Conservation (phyloP, 2,113 vertebrate genomes). For the Rafetus swinhoei region DNA sequence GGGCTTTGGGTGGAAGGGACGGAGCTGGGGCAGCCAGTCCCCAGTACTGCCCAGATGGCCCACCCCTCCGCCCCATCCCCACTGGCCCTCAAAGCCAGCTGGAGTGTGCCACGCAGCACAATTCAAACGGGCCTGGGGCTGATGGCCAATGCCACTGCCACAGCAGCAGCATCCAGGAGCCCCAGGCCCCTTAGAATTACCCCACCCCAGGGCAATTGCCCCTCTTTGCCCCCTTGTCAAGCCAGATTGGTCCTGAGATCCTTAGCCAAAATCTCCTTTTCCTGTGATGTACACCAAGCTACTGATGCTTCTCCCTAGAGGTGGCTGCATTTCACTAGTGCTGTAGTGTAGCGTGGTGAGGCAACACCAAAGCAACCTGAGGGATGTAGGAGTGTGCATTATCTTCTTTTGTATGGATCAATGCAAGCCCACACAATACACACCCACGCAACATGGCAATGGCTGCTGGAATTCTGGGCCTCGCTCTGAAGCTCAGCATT, state of each 20-base stretch:
- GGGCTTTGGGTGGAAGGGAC: no score
- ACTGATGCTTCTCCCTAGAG: neutral
- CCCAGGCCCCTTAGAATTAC: no score
- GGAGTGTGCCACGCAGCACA: no score
- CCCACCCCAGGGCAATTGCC: no score
- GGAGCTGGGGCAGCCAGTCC: no score
- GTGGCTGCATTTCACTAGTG: neutral
- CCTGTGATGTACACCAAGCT: neutral
- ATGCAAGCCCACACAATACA: neutral
- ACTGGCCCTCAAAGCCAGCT: no score
- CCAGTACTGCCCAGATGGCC: no score
- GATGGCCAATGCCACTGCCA: no score
- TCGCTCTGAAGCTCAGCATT: neutral
- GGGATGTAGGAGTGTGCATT: neutral
- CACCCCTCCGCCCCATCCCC: no score
- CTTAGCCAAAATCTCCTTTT: neutral
- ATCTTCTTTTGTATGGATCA: neutral
- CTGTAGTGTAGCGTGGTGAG: neutral
- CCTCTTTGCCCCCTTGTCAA: no score
- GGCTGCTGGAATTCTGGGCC: neutral
- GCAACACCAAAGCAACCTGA: neutral
- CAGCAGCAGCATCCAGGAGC: no score
- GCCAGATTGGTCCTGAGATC: neutral
- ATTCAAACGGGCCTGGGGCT: no score
- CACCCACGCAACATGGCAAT: neutral